Evolutionary conservation across 2,888 invertebrate species (phyloP).

Genomic region (Fissipunctia ypsillon): DNA sequence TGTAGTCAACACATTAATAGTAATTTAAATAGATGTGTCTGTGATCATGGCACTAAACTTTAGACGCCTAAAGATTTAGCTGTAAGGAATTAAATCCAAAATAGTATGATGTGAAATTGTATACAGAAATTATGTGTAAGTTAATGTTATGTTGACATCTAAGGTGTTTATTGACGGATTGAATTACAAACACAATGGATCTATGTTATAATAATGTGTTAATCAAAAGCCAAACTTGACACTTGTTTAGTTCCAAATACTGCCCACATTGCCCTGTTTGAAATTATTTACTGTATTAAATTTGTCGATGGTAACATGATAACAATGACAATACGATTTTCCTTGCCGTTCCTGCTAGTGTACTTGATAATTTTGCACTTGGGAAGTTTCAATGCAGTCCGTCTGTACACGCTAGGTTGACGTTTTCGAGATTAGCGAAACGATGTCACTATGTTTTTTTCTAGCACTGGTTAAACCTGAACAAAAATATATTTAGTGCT

Average conservation of each 20-base stretch:
- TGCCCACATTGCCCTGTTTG: not conserved
- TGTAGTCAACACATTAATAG: constrained; percentile 37
- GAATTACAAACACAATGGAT: not conserved
- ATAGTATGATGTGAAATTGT: constrained; percentile 42
- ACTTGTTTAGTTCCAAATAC: not conserved
- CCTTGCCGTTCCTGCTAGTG: not conserved
- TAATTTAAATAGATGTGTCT: constrained; percentile 44
- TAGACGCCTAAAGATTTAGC: constrained; percentile 51
- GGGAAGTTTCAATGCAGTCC: constrained; percentile 14
- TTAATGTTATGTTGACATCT: constrained; percentile 32
- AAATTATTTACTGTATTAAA: not conserved
- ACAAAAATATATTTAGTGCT: constrained; percentile 56
- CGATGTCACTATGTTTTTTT: constrained; percentile 37
- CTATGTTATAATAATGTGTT: not conserved
- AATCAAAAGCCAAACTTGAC: not conserved
- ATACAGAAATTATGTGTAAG: constrained; percentile 46
- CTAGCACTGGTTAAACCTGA: constrained; percentile 56
- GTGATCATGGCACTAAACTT: constrained; percentile 64
- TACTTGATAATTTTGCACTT: constrained; percentile 20
- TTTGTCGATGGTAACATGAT: not conserved
- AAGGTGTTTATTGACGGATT: constrained; percentile 1
- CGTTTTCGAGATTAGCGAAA: constrained; percentile 8
- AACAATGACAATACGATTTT: not conserved
- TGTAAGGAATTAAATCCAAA: constrained; percentile 49
- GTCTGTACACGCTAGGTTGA: not conserved